Base-by-base conservation (phyloP, 2,113 vertebrate species). In the Cyphomyrus discorhynchus region DNA sequence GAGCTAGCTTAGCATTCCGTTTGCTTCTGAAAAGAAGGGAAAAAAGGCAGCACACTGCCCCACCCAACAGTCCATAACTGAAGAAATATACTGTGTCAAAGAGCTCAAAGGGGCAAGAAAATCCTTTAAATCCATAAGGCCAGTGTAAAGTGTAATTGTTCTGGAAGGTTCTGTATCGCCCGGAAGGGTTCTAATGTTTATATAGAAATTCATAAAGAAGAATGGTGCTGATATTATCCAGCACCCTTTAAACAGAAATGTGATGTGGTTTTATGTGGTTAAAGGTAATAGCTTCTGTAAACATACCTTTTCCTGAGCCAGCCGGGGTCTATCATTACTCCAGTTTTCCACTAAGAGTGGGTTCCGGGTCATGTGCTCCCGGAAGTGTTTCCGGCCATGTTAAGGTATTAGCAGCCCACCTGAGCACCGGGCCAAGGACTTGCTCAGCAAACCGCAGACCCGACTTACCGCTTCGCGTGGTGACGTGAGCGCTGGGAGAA, bases 181-280 rank as follows among this genome's bases (percentile, higher is more conserved):
- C 74, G 13, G 31, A 35, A 42, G 74, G 35, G 17, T 80, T 42
- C 74, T 42, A 17, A 80, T 80, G 74, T 80, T 80, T 19, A 80
- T 80, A 80, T 42, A 80, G 74, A 80, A 7, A 42, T 42, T 42
- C 17, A 80, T 80, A 80, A 19, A 42, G 74, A 80, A 19, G 74
- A 80, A 42, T 80, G 74, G 74, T 80, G 74, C 35, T 31, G 62
- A 70, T 80, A 80, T 80, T 80, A 80, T 80, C 74, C 74, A 80
- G 74, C 35, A 80, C 15, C 35, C 35, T 42, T 42, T 42, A 80
- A 80, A 42, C 74, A 80, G 74, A 39, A 21, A 42, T 80, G 31
- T 42, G 13, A 80, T 42, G 74, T 39, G 74, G 74, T 8, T 42
- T 77, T 80, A 80, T 42, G 2, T 80, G 35, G 74, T 80, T 39